These are phyloP conservation scores for Rhingia rostrata DNA, from an alignment of 2,888 invertebrate species.

Conservation along the genomic window DNA sequence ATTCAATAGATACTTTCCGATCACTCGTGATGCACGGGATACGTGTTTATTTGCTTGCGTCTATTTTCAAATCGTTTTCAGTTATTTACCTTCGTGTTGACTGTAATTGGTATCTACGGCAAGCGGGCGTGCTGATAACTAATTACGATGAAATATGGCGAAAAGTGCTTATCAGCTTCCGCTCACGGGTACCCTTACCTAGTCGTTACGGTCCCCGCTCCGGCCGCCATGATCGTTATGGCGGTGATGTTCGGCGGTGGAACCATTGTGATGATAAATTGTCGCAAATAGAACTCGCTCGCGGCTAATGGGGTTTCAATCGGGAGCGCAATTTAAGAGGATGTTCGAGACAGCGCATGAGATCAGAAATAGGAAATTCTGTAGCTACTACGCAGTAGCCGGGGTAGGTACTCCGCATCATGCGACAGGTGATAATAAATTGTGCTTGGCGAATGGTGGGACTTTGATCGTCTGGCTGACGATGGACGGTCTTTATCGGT, in stretches of 20 bases:
- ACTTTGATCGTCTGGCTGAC: slow-evolving; percentile 70
- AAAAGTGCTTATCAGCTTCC: slow-evolving; percentile 57
- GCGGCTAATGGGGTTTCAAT: slow-evolving; percentile 34
- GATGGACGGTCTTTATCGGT: slow-evolving; percentile 54
- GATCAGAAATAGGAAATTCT: slow-evolving; percentile 11
- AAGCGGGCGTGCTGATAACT: slow-evolving; percentile 35
- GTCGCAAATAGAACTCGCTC: slow-evolving; percentile 20
- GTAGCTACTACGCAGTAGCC: slow-evolving; percentile 53
- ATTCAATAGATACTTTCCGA: slow-evolving; percentile 38
- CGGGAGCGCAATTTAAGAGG: background rate
- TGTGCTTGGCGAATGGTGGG: slow-evolving; percentile 41
- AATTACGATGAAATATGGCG: slow-evolving; percentile 47
- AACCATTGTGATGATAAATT: background rate
- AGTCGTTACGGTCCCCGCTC: background rate
- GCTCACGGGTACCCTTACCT: background rate
- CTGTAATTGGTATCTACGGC: slow-evolving; percentile 50
- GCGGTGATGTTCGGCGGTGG: background rate
- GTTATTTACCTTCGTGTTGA: slow-evolving; percentile 41
- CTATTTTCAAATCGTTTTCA: slow-evolving; percentile 1
- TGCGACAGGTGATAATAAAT: slow-evolving; percentile 61
- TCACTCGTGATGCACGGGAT: slow-evolving; percentile 54
- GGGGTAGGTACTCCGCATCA: background rate
- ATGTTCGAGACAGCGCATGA: background rate
- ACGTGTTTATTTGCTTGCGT: slow-evolving; percentile 32
- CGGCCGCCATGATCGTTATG: background rate